Base-by-base conservation (phyloP, 2,888 invertebrate genomes). In the Plagodis dolabraria region DNA sequence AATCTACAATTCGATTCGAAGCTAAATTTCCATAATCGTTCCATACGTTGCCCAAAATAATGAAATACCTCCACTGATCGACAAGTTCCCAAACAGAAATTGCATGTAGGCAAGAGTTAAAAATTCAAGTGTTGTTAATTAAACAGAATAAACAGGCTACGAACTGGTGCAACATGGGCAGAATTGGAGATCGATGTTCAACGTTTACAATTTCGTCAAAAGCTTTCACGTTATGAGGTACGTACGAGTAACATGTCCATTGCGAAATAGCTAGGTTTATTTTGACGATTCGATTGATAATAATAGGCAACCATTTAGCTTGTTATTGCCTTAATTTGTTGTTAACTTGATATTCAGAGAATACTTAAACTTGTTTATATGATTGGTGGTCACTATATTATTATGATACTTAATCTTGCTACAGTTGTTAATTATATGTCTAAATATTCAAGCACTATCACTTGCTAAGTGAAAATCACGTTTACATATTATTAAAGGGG, bases 71-170 rank as follows among this genome's bases (percentile, higher is more conserved):
- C 36, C 7, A 36, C n/a, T 45, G 11, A 33, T 33, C 35, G 11
- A 22, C 45, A 40, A 42, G 40, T 44, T 40, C 38, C 33, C 52
- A 12, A 33, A 12, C 44, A 8, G 38, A 7, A 52, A 52, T 38
- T 33, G 36, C 35, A 43, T 42, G 33, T 34, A 42, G n/a, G 34
- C 5, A 7, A 35, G 7, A 44, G 46, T 61, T 59, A 69, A 62
- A 64, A 62, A 66, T 67, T 65, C 62, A 69, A 56, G 57, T 46
- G 58, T 12, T 50, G 60, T 67, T 65, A 67, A 67, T 65, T 66
- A 65, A 65, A 65, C 60, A 50, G 52, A 45, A 45, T 52, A 53
- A 53, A 57, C 48, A 53, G 44, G 8, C 36, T 9, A 8, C 11
- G 50, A 60, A 55, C 60, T 46, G 57, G 57, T 67, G 66, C 58